Evolutionary conservation across 2,797 vertebrate species (phyloP).

Genomic region (Buphagus erythrorhynchus): DNA sequence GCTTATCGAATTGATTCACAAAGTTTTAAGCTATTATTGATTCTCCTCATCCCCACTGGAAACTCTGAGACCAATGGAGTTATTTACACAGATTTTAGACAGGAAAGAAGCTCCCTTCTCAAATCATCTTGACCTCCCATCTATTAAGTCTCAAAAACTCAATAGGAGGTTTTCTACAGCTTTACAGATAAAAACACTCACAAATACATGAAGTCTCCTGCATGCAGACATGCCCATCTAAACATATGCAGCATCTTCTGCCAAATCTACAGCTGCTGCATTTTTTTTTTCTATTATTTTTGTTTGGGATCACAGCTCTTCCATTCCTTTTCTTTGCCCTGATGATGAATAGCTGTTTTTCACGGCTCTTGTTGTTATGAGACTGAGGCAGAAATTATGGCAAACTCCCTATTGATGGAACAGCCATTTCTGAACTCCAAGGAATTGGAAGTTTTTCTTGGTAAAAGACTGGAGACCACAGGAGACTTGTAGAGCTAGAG

Average conservation of each 20-base stretch:
- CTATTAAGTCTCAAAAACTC: slow-evolving; percentile 10
- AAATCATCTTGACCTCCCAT: neutral
- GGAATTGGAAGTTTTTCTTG: neutral
- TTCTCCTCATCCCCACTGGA: slow-evolving; percentile 6
- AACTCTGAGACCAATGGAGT: slow-evolving; percentile 8
- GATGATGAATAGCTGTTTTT: slow-evolving; percentile 18
- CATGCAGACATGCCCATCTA: neutral
- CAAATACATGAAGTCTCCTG: neutral
- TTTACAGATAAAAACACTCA: neutral
- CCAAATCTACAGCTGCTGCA: neutral
- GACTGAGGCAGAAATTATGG: neutral
- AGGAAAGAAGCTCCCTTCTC: neutral
- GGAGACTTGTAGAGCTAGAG: neutral
- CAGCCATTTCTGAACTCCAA: neutral
- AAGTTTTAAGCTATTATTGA: slow-evolving; percentile 40
- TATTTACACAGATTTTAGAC: slow-evolving; percentile 35
- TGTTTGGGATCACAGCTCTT: neutral
- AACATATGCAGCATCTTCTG: neutral
- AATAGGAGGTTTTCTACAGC: neutral
- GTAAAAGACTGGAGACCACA: neutral
- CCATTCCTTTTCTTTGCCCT: neutral
- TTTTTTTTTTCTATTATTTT: neutral
- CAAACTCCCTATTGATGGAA: neutral
- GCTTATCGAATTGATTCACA: slow-evolving; percentile 34
- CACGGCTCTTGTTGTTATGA: neutral